Evolutionary conservation across 2,797 vertebrate genomes (phyloP).

Genomic region (Phrynocephalus forsythii): DNA sequence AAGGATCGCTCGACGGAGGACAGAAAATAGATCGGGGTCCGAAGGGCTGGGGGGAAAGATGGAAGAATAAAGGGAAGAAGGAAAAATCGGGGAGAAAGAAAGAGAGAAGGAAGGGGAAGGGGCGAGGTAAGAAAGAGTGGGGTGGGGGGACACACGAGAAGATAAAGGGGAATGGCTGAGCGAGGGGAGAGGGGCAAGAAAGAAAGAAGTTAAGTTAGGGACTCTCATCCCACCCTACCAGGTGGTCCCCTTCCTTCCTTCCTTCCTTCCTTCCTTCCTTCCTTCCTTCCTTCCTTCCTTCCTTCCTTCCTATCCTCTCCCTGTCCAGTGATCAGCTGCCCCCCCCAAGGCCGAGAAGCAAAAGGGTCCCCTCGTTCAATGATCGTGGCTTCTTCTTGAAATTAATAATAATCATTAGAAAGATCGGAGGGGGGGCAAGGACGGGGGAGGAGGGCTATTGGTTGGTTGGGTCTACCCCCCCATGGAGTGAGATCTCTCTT

Average conservation of each 20-base stretch:
- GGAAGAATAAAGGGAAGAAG: background rate
- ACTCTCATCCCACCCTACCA: background rate
- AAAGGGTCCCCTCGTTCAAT: background rate
- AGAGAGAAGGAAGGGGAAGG: background rate
- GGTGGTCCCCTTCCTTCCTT: background rate
- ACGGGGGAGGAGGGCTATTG: background rate
- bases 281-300: background rate
- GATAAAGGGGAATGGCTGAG: background rate
- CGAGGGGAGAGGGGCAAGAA: background rate
- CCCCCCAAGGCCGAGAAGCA: background rate
- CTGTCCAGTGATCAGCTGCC: background rate
- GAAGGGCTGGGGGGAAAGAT: background rate
- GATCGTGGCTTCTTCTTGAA: background rate
- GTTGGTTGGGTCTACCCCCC: background rate
- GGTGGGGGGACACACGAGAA: too few relatives aligned
- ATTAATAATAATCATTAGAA: background rate
- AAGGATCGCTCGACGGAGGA: background rate
- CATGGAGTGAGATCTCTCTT: background rate
- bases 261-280: background rate
- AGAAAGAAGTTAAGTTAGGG: slow-evolving; percentile 15
- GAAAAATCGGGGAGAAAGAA: background rate
- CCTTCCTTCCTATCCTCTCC: background rate
- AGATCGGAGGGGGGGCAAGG: too few relatives aligned
- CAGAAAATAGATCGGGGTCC: background rate
- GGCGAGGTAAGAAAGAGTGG: background rate